Base-by-base conservation (phyloP, 2,797 vertebrate species). In the Leptatherina wallacei region DNA sequence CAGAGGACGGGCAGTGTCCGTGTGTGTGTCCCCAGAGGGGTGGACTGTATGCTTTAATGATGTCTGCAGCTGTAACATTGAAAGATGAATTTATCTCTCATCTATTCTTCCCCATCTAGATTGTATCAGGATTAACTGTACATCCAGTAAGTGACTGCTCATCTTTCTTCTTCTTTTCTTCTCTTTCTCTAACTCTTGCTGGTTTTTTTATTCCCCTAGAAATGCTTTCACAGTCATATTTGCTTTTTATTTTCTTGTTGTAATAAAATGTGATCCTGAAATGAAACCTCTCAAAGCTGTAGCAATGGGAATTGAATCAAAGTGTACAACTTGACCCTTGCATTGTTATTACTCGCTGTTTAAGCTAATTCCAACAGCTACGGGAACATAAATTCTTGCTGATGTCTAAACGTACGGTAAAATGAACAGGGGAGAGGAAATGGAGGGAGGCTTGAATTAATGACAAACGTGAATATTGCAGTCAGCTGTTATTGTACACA, bases 41-140 rank as follows among this genome's bases (percentile, higher is more conserved):
- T 97, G 96, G 96, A 94, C 92, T 96, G 94, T 97, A 90, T 97
- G 95, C 95, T 93, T 97, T 96, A 94, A 96, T 98, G 96, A 97
- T 98, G 97, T 99, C 96, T 99, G 98, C 98, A 98, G 98, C 95
- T 97, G 89, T 96, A 97, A 96, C 96, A 91, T 99, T 99, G 98
- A 99, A 99, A 98, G 97, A 97, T 99, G 96, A 97, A 98, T 97
- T 97, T 97, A 99, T 97, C 97, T 99, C 96, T 98, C 96, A 98
- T 99, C 96, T 99, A 98, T 98, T 99, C 96, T 99, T 95, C 96
- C 97, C 98, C 96, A 96, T 99, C 97, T 98, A 99, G 98, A 99
- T 97, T 99, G 98, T 99, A 95, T 98, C 96, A 99, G 96, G 98
- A 99, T 98, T 95, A 99, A 99, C 98, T 99, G 98, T 99, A 96